Evolutionary conservation across 2,888 invertebrate species (phyloP).

Genomic region (Caenorhabditis sp.): DNA sequence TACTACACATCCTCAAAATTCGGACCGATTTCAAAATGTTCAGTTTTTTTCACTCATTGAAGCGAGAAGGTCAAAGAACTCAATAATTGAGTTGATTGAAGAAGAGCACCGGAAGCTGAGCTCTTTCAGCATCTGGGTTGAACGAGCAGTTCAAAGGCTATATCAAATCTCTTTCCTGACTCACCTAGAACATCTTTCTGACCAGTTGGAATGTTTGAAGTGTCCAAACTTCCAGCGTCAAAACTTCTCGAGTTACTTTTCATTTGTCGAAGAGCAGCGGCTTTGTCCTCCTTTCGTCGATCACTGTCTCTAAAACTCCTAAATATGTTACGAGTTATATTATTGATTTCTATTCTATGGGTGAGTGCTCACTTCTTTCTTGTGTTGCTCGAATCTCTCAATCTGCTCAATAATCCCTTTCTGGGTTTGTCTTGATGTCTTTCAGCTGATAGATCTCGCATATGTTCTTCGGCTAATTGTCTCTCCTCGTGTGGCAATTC

Average conservation of each 20-base stretch:
- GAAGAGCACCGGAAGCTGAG: no score
- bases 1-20: no score
- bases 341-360: slow-evolving; percentile 8
- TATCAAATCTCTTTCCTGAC: not conserved
- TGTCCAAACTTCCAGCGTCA: slow-evolving; percentile 52
- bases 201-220: slow-evolving; percentile 36
- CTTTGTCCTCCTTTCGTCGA: slow-evolving; percentile 37
- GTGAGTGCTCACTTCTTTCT: slow-evolving; percentile 45
- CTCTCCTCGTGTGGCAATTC: slow-evolving; percentile 67
- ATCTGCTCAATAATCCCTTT: slow-evolving; percentile 66
- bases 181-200: slow-evolving; percentile 56
- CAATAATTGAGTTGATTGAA: no score
- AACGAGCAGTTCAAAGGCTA: no score
- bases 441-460: slow-evolving; percentile 56
- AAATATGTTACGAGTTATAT: slow-evolving; percentile 8
- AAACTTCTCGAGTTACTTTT: slow-evolving; percentile 57
- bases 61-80: no score
- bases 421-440: slow-evolving; percentile 54
- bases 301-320: slow-evolving; percentile 31
- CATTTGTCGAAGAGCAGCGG: slow-evolving; percentile 31
- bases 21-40: no score
- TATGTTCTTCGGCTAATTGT: slow-evolving; percentile 59
- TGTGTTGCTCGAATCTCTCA: slow-evolving; percentile 68
- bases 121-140: no score
- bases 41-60: no score